Evolutionary conservation across 2,888 invertebrate genomes (phyloP).

Genomic region (Dasypogon diadema): DNA sequence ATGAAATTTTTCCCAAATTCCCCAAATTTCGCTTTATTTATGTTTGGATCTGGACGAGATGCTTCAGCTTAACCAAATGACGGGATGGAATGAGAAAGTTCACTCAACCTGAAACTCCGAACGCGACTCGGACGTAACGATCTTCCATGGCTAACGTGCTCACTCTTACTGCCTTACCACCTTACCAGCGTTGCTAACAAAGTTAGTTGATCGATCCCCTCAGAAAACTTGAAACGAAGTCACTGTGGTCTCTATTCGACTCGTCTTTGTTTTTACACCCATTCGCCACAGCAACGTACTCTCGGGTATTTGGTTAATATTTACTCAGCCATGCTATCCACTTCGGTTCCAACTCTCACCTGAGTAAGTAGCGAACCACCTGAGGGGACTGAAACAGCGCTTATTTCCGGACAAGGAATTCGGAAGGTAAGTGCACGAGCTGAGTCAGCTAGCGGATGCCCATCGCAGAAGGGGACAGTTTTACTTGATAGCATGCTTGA

Average conservation of each 20-base stretch:
- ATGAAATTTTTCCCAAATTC: background rate
- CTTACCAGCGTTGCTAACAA: background rate
- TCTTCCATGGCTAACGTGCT: constrained; percentile 2
- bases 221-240: background rate
- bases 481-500: too few species aligned
- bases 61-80: background rate
- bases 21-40: background rate
- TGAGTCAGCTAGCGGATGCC: background rate
- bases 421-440: background rate
- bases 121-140: background rate
- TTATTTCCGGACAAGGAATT: background rate
- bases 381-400: background rate
- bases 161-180: background rate
- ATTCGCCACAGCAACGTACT: background rate
- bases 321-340: background rate
- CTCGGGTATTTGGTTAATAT: too few species aligned
- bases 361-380: background rate
- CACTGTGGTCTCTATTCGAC: constrained; percentile 3
- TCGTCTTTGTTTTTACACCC: background rate
- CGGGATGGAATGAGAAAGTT: background rate
- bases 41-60: background rate
- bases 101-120: constrained; percentile 24
- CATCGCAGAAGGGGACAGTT: too few species aligned
- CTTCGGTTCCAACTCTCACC: background rate
- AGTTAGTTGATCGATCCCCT: background rate